Conservation (phyloP, 2,113 vertebrate genomes). For the Kobus ellipsiprymnus region DNA sequence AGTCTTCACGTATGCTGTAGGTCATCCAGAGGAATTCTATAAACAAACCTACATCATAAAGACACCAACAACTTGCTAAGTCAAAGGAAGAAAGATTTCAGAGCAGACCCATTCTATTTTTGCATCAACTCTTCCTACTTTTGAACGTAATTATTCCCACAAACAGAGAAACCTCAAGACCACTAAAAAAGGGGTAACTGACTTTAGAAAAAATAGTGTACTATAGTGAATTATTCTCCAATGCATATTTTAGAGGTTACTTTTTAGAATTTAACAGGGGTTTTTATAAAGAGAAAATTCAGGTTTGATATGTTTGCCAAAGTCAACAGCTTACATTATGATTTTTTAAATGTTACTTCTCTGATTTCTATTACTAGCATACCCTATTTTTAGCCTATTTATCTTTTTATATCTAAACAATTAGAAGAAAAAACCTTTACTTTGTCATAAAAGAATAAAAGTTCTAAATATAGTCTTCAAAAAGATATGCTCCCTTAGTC, state of each 20-base stretch:
- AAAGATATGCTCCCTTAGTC: background rate
- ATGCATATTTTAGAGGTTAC: background rate
- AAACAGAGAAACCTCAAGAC: background rate
- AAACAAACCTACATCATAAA: constrained; percentile 49
- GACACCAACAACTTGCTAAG: constrained; percentile 8
- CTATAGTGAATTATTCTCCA: background rate
- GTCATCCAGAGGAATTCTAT: constrained; percentile 44
- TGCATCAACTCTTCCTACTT: background rate
- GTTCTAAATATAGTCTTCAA: background rate
- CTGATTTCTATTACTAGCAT: background rate
- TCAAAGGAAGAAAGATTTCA: background rate
- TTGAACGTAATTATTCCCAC: background rate
- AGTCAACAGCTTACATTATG: background rate
- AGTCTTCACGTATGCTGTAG: constrained; percentile 26
- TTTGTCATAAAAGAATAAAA: background rate
- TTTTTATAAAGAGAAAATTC: background rate
- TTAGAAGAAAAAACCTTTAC: background rate
- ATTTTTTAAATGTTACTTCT: background rate
- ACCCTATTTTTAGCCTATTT: background rate
- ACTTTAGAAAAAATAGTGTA: background rate
- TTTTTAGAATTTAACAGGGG: background rate
- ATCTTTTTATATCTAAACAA: background rate
- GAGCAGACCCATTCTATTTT: background rate
- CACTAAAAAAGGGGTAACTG: background rate
- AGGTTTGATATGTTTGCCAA: background rate